Evolutionary conservation across 2,888 invertebrate genomes (phyloP).

Genomic region (Ypsolopha sequella): DNA sequence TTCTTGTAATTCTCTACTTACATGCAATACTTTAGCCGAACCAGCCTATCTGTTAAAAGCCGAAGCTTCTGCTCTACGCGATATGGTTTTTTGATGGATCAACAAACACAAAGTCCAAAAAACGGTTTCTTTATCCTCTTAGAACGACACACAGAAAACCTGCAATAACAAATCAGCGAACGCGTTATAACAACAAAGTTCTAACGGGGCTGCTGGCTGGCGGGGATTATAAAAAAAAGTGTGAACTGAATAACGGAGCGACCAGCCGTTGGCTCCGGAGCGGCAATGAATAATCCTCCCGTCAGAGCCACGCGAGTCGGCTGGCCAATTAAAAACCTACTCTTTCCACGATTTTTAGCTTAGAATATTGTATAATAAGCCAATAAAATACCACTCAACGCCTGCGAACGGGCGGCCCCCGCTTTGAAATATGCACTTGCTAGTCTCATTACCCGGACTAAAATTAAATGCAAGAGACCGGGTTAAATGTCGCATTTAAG

Average conservation of each 20-base stretch:
- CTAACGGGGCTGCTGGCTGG: neutral
- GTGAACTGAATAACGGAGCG: slow-evolving; percentile 38
- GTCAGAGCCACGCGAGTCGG: slow-evolving; percentile 63
- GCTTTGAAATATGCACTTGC: slow-evolving; percentile 65
- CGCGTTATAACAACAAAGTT: slow-evolving; percentile 2
- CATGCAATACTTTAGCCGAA: too few species aligned
- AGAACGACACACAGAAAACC: too few species aligned
- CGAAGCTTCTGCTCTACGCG: too few species aligned
- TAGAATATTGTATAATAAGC: slow-evolving; percentile 71
- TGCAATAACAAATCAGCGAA: neutral
- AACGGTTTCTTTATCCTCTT: too few species aligned
- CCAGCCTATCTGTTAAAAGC: too few species aligned
- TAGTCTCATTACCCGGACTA: slow-evolving; percentile 55
- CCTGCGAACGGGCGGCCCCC: slow-evolving; percentile 41
- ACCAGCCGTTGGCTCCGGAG: slow-evolving; percentile 52
- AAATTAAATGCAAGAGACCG: slow-evolving; percentile 42
- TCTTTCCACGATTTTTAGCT: slow-evolving; percentile 70
- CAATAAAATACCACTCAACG: slow-evolving; percentile 69
- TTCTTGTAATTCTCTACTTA: too few species aligned
- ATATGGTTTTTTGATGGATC: too few species aligned
- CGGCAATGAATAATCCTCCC: slow-evolving; percentile 65
- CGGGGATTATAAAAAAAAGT: slow-evolving; percentile 28
- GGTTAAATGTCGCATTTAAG: neutral
- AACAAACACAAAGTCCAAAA: too few species aligned
- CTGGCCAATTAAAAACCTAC: slow-evolving; percentile 69